phyloP scores from a whole-genome alignment of 2,888 invertebrate genomes.

The Diarsia brunnea region DNA sequence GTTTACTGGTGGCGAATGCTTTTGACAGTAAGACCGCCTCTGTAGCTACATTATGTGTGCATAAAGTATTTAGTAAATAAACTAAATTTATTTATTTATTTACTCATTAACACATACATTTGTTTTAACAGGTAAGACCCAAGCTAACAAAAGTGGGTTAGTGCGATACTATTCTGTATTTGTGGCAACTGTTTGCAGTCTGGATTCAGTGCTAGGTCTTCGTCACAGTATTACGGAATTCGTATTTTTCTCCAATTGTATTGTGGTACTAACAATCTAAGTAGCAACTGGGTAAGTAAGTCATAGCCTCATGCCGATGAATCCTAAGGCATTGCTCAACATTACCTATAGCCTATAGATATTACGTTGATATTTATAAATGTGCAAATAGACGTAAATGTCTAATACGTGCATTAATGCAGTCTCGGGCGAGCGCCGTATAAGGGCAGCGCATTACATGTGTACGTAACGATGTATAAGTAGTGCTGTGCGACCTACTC shows the following conservation, averaged over 20 bases:
- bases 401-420: conserved; percentile 8
- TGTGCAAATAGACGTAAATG: conserved; percentile 18
- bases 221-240: background rate
- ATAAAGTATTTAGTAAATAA: too few species aligned
- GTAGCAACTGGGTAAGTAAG: background rate
- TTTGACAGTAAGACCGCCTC: too few species aligned
- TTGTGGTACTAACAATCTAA: background rate
- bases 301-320: background rate
- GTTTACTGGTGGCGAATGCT: too few species aligned
- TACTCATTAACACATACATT: too few species aligned
- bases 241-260: background rate
- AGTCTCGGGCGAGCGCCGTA: conserved; percentile 4
- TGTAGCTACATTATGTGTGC: too few species aligned
- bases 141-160: too few species aligned
- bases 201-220: background rate
- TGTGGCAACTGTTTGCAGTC: background rate
- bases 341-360: background rate
- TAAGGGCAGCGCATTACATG: background rate
- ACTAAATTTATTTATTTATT: too few species aligned
- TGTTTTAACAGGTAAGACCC: too few species aligned
- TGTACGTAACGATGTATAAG: background rate
- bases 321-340: conserved; percentile 8
- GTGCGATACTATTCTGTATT: too few species aligned
- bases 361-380: background rate
- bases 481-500: background rate